These are phyloP conservation scores for Pipistrellus nathusii DNA, from an alignment of 2,797 vertebrate genomes.

Conservation along the genomic window DNA sequence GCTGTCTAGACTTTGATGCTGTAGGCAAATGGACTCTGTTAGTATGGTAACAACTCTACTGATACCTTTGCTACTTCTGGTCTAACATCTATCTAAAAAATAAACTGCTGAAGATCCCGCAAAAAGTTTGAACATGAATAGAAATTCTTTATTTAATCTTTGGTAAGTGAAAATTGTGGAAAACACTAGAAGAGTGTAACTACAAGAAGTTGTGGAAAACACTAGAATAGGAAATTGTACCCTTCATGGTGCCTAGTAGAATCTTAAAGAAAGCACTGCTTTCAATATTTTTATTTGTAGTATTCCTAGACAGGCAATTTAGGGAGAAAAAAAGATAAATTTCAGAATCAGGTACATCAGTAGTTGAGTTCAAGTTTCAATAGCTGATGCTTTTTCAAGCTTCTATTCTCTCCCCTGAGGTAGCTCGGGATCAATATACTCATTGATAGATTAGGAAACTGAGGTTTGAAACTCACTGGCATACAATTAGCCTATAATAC, in stretches of 20 bases:
- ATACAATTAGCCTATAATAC: background rate
- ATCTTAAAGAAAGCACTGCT: background rate
- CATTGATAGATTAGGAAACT: background rate
- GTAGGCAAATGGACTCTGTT: background rate
- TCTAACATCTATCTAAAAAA: background rate
- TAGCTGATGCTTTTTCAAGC: background rate
- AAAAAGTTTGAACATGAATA: background rate
- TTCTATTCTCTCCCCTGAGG: background rate
- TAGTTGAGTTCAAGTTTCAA: slow-evolving; percentile 6
- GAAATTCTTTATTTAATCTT: background rate
- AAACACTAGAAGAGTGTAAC: background rate
- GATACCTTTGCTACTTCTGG: background rate
- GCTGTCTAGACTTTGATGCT: background rate
- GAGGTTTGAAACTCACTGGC: background rate
- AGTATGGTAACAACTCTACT: background rate
- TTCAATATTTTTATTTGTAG: background rate
- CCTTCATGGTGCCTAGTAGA: background rate
- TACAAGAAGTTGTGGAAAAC: slow-evolving; percentile 15
- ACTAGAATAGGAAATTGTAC: background rate
- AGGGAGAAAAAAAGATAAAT: background rate
- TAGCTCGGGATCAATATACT: background rate
- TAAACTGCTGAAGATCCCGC: background rate
- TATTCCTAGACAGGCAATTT: slow-evolving; percentile 7
- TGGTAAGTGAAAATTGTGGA: slow-evolving; percentile 5
- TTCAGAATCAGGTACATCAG: slow-evolving; percentile 15